phyloP scores from a whole-genome alignment of 1,140 invertebrate species.

The Drosophila ohnishii region DNA sequence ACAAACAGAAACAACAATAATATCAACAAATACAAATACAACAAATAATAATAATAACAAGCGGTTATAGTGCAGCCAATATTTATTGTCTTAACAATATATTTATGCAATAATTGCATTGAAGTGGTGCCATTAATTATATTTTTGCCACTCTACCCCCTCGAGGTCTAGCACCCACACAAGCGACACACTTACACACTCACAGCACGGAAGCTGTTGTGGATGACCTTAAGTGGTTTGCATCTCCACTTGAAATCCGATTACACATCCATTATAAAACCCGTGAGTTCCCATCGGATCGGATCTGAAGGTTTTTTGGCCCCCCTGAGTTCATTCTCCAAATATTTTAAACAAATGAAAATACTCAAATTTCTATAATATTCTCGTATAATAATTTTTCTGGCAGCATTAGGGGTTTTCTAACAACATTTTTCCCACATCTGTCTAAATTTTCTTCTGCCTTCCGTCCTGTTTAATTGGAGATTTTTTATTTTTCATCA shows the following conservation, averaged over 20 bases:
- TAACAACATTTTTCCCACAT: too few relatives aligned
- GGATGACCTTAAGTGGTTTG: slow-evolving; percentile 49
- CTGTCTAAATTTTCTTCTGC: too few relatives aligned
- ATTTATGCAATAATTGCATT: slow-evolving; percentile 80
- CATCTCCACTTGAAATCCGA: slow-evolving; percentile 38
- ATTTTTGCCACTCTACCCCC: slow-evolving; percentile 54
- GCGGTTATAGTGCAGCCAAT: slow-evolving; percentile 64
- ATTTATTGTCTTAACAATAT: slow-evolving; percentile 77
- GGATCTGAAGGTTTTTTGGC: slow-evolving; percentile 1
- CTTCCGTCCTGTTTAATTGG: too few relatives aligned
- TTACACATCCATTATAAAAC: slow-evolving; percentile 37
- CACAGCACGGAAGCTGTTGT: slow-evolving; percentile 39
- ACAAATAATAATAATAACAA: slow-evolving; percentile 7
- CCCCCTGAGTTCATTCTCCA: neutral
- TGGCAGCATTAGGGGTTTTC: too few relatives aligned
- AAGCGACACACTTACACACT: slow-evolving; percentile 15
- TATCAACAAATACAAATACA: slow-evolving; percentile 3
- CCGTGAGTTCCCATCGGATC: neutral
- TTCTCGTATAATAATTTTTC: too few relatives aligned
- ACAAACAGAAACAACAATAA: slow-evolving; percentile 17
- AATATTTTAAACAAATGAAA: too few relatives aligned
- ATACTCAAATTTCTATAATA: too few relatives aligned
- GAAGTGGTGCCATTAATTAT: slow-evolving; percentile 78
- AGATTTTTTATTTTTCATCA: too few relatives aligned
- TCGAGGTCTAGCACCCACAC: slow-evolving; percentile 11